Evolutionary conservation across 1,140 invertebrate species (phyloP).

Genomic region (Mya arenaria): DNA sequence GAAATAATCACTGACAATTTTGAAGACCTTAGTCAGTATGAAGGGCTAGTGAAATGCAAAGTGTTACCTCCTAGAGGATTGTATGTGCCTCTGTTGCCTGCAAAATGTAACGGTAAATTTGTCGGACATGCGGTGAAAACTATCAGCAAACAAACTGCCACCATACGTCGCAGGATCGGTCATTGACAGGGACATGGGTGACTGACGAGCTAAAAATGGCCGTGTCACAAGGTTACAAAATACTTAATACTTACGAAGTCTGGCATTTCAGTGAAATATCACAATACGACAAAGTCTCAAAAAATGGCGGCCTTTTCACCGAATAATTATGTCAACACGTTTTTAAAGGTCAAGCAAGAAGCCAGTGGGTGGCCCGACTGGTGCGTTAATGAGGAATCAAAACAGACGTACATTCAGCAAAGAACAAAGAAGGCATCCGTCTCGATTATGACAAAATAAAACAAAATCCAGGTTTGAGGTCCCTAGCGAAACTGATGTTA

Average conservation of each 20-base stretch:
- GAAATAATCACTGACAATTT: slow-evolving; percentile 41
- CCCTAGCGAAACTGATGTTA: slow-evolving; percentile 29
- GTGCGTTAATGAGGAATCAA: slow-evolving; percentile 35
- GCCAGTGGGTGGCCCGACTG: slow-evolving; percentile 56
- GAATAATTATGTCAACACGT: slow-evolving; percentile 63
- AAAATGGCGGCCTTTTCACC: slow-evolving; percentile 45
- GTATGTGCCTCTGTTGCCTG: slow-evolving; percentile 35
- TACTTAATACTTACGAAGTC: slow-evolving; percentile 42
- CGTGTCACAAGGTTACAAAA: background rate
- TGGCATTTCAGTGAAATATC: slow-evolving; percentile 27
- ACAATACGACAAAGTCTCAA: slow-evolving; percentile 11
- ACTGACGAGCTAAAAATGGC: slow-evolving; percentile 16
- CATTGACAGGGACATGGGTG: slow-evolving; percentile 7
- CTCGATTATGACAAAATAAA: slow-evolving; percentile 74
- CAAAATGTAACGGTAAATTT: slow-evolving; percentile 26
- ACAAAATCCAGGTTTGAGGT: slow-evolving; percentile 73
- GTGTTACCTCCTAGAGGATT: slow-evolving; percentile 27
- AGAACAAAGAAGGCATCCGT: slow-evolving; percentile 72
- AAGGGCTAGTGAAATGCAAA: slow-evolving; percentile 42
- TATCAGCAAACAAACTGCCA: slow-evolving; percentile 17
- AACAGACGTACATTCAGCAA: slow-evolving; percentile 66
- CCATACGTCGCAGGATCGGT: slow-evolving; percentile 9
- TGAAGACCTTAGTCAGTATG: slow-evolving; percentile 1
- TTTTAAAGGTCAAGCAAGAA: slow-evolving; percentile 68
- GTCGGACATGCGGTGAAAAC: slow-evolving; percentile 20